A percentile compares a stretch with the other conserved stretches of the same genome.
phyloP scores from a whole-genome alignment of 1,140 invertebrate genomes.

The Pararge aegeria region DNA sequence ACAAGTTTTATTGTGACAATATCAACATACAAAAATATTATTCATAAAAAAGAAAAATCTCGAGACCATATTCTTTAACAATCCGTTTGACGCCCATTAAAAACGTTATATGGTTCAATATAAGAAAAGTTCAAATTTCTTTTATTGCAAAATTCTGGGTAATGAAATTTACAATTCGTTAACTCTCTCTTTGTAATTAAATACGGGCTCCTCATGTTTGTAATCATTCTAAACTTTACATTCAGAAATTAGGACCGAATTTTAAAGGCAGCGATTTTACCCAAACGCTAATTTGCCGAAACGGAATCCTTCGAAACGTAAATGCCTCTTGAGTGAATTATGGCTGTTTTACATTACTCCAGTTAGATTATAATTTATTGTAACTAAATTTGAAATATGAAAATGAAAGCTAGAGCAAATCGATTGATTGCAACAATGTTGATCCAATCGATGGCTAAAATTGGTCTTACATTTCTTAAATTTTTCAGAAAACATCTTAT shows the following conservation, averaged over 20 bases:
- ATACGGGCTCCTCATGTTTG: neutral
- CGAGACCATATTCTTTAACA: too few relatives aligned
- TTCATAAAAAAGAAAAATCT: too few relatives aligned
- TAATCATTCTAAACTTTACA: slow-evolving; percentile 1
- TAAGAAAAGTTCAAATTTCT: neutral
- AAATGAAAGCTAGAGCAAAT: too few relatives aligned
- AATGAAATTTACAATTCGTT: neutral
- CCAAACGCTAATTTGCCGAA: neutral
- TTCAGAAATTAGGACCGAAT: neutral
- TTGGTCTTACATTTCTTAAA: too few relatives aligned
- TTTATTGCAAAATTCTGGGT: neutral
- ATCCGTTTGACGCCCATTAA: too few relatives aligned
- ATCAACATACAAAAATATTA: too few relatives aligned
- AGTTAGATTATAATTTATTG: neutral
- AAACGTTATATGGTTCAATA: too few relatives aligned
- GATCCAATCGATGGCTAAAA: too few relatives aligned
- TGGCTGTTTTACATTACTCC: neutral
- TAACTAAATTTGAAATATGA: too few relatives aligned
- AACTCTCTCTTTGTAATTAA: neutral
- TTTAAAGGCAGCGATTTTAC: neutral
- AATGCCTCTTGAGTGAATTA: neutral
- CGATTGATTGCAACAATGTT: too few relatives aligned
- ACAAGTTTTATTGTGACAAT: too few relatives aligned
- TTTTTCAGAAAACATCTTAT: too few relatives aligned
- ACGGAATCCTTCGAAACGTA: neutral